Base-by-base conservation (phyloP, 2,888 invertebrate species). In the Chalcis sispes region DNA sequence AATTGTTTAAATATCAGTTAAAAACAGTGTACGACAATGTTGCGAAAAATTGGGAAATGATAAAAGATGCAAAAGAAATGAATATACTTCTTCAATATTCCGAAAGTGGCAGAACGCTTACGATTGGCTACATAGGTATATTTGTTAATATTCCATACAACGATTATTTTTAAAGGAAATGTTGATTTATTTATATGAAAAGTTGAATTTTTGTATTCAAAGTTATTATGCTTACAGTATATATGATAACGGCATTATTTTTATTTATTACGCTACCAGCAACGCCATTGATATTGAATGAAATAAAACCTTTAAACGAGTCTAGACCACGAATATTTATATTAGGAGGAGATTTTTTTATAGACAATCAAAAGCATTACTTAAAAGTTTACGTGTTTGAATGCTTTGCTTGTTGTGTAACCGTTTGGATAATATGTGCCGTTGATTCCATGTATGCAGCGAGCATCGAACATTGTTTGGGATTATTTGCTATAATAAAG, bases 401-500 rank as follows among this genome's bases (percentile, higher is more conserved):
- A 25, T 40, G n/a, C 0, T 1, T 52, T 5, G 25, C 15, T 54
- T 64, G 72, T 32, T 15, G 20, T 1, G 23, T 20, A 1, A 46
- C 71, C 7, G 71, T 72, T 23, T 27, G 18, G 15, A 25, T 72
- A 23, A 42, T 72, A 27, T 54, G 62, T 13, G 56, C 40, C 20
- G 25, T 72, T 10, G 71, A 72, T 25, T 52, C 42, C 29, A 72
- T 18, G 13, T 72, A 72, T 23, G 62, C 56, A 0, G 42, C 29
- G 10, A 64, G 71, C 32, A 56, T 64, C 20, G 71, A 72, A 10
- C 71, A 72, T 23, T 72, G 71, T 18, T 5, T 62, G 5, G 62
- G 62, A 15, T 36, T 72, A 0, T 72, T 72, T n/a, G 71, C 71
- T 8, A 72, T 72, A 5, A 40, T 72, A 15, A 72, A 72, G 71